phyloP scores from a whole-genome alignment of 2,888 invertebrate genomes.

The Microctonus hyperodae region DNA sequence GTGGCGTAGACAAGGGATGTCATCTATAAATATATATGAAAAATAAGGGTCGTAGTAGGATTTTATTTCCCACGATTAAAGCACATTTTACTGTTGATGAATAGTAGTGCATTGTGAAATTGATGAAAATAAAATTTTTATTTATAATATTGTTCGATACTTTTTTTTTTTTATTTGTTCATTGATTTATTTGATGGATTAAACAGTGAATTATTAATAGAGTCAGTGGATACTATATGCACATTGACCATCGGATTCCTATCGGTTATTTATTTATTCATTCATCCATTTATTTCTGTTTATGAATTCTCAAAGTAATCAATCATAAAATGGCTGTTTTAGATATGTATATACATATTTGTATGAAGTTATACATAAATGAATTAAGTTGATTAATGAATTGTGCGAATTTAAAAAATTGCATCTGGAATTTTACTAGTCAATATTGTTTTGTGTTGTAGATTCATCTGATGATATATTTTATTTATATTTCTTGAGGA shows the following conservation, averaged over 20 bases:
- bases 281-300: constrained; percentile 34
- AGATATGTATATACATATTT: too few species aligned
- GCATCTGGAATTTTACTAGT: constrained; percentile 10
- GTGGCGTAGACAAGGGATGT: background rate
- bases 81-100: too few species aligned
- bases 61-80: constrained; percentile 2
- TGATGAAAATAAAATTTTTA: too few species aligned
- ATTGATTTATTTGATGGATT: too few species aligned
- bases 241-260: constrained; percentile 8
- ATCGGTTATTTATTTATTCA: constrained; percentile 29
- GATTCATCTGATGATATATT: background rate
- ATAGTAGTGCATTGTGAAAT: too few species aligned
- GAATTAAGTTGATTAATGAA: constrained; percentile 34
- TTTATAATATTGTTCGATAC: background rate
- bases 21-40: background rate
- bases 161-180: too few species aligned
- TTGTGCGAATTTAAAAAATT: constrained; percentile 30
- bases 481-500: background rate
- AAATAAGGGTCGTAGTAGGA: background rate
- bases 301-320: constrained; percentile 39
- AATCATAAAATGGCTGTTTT: constrained; percentile 35
- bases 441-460: background rate
- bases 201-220: constrained; percentile 18
- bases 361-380: constrained; percentile 28
- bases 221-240: constrained; percentile 1